Percentiles rank a stretch among this genome's conserved stretches.
Conservation (phyloP, 2,113 vertebrate genomes). For the Nibea coibor region DNA sequence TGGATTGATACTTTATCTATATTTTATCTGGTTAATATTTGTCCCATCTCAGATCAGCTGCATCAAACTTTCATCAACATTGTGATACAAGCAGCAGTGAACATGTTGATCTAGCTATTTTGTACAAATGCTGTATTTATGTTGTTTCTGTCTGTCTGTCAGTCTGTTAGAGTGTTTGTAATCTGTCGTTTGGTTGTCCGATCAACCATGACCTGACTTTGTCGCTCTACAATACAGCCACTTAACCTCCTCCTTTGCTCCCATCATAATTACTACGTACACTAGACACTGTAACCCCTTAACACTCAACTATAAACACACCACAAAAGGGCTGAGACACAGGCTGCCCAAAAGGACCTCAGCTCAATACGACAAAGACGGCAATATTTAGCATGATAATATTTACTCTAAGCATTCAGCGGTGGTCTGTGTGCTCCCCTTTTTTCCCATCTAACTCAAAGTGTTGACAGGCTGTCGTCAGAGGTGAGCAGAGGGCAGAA, state of each 20-base stretch:
- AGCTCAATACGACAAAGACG: not conserved
- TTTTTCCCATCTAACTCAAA: slow-evolving; percentile 18
- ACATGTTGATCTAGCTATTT: too few relatives aligned
- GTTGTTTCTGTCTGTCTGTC: too few relatives aligned
- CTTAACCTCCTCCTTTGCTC: not conserved
- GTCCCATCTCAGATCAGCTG: too few relatives aligned
- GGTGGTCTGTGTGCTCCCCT: not conserved
- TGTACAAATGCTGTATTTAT: too few relatives aligned
- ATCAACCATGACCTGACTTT: not conserved
- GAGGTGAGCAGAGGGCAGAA: slow-evolving; percentile 16
- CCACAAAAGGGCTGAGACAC: not conserved
- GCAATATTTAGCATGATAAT: not conserved
- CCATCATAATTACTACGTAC: not conserved
- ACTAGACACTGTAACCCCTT: not conserved
- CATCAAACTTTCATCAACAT: too few relatives aligned
- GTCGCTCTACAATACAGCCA: not conserved
- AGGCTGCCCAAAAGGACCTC: not conserved
- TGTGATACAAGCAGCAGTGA: not conserved
- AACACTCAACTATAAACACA: not conserved
- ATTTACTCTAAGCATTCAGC: not conserved
- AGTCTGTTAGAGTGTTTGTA: too few relatives aligned
- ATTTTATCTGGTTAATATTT: not conserved
- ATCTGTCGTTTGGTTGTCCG: not conserved
- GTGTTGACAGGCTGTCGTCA: slow-evolving; percentile 37
- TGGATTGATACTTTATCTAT: not conserved